Conservation (phyloP, 2,797 vertebrate genomes). For the Geotrypetes seraphini region DNA sequence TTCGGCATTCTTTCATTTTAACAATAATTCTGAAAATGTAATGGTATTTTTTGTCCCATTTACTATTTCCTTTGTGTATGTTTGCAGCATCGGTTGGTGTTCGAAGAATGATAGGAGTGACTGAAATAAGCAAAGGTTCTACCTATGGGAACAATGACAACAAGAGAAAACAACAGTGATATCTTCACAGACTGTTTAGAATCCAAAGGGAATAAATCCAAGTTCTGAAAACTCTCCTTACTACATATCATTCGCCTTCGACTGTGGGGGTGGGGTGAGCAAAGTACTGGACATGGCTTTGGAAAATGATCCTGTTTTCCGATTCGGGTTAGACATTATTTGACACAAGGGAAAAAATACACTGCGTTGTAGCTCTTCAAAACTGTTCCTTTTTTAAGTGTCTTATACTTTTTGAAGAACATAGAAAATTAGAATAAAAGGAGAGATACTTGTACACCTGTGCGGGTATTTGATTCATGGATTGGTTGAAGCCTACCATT, state of each 20-base stretch:
- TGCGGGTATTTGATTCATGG: no score
- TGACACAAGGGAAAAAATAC: no score
- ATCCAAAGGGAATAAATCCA: slow-evolving; percentile 31
- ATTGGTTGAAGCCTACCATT: no score
- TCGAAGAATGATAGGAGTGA: slow-evolving; percentile 93
- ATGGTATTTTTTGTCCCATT: not conserved
- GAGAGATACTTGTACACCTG: no score
- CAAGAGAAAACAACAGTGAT: slow-evolving; percentile 55
- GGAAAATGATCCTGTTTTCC: no score
- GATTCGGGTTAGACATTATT: no score
- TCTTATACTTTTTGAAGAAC: not conserved
- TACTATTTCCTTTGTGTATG: not conserved
- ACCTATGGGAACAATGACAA: slow-evolving; percentile 72
- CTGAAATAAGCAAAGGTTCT: slow-evolving; percentile 83
- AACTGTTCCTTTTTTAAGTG: not conserved
- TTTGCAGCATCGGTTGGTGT: slow-evolving; percentile 72
- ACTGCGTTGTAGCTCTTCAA: no score
- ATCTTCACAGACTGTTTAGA: slow-evolving; percentile 11
- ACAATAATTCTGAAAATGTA: no score
- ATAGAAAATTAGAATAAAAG: no score
- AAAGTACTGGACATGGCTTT: slow-evolving; percentile 1
- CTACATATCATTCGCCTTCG: slow-evolving; percentile 11
- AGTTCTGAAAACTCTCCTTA: slow-evolving; percentile 24
- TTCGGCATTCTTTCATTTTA: no score
- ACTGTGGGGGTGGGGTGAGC: slow-evolving; percentile 7